Percentiles rank a stretch among this genome's conserved stretches.
phyloP scores from a whole-genome alignment of 2,888 invertebrate species.

The Asteroscopus sphinx region DNA sequence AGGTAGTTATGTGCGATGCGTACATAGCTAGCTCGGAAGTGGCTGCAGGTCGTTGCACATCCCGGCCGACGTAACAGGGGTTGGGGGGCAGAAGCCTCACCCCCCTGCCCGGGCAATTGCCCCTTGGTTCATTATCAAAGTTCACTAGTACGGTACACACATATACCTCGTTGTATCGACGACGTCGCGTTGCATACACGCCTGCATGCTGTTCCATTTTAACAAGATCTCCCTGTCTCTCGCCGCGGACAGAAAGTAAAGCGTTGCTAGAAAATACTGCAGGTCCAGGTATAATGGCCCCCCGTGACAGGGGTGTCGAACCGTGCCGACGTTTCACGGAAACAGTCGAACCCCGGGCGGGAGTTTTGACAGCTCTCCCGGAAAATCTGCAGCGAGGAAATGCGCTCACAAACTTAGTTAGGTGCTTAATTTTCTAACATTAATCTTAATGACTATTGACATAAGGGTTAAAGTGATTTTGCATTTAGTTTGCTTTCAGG shows the following conservation, averaged over 20 bases:
- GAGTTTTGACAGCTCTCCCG: conserved; percentile 82
- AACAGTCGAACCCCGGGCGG: conserved; percentile 75
- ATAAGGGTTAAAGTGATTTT: conserved; percentile 46
- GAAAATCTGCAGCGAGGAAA: conserved; percentile 81
- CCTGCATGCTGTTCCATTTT: conserved; percentile 52
- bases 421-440: conserved; percentile 48
- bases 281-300: conserved; percentile 70
- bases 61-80: conserved; percentile 71
- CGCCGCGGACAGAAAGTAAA: conserved; percentile 37
- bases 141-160: conserved; percentile 87
- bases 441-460: conserved; percentile 49
- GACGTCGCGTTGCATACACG: conserved; percentile 65
- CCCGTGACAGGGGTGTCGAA: conserved; percentile 69
- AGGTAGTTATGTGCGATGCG: conserved; percentile 38
- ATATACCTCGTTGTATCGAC: conserved; percentile 57
- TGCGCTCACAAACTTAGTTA: conserved; percentile 62
- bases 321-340: conserved; percentile 76
- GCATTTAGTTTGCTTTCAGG: conserved; percentile 17
- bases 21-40: conserved; percentile 65
- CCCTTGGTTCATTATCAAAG: conserved; percentile 88
- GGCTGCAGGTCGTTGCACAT: conserved; percentile 80
- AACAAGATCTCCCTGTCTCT: conserved; percentile 65
- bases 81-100: conserved; percentile 59
- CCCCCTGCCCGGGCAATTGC: conserved; percentile 75
- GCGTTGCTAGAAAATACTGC: conserved; percentile 50